These are phyloP conservation scores for Diabrotica balteata DNA, from an alignment of 2,888 invertebrate genomes.

Conservation along the genomic window DNA sequence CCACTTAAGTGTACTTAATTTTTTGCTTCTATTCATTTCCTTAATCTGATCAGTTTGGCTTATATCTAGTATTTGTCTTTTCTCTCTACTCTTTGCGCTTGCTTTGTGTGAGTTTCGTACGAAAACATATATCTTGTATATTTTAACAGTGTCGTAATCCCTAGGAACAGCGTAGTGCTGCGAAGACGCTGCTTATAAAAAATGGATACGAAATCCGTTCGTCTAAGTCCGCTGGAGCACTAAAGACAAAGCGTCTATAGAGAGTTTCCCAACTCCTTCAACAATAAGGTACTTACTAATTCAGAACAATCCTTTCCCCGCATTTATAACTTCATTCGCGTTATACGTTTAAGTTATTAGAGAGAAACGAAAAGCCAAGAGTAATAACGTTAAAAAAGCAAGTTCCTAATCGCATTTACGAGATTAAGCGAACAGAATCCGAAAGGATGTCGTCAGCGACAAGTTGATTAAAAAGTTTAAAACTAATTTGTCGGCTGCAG, in stretches of 20 bases:
- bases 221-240: conserved; percentile 3
- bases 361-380: conserved; percentile 24
- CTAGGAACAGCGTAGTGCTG: too few species aligned
- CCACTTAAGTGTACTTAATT: too few species aligned
- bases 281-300: conserved; percentile 15
- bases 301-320: conserved; percentile 11
- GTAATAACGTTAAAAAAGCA: conserved; percentile 41
- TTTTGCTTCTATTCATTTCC: too few species aligned
- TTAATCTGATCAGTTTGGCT: too few species aligned
- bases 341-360: conserved; percentile 16
- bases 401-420: conserved; percentile 51
- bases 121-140: too few species aligned
- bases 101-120: too few species aligned
- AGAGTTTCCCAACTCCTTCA: conserved; percentile 12
- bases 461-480: conserved; percentile 59
- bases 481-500: conserved; percentile 57
- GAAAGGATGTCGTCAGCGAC: conserved; percentile 50
- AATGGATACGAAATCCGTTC: conserved; percentile 6
- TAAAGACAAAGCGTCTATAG: conserved; percentile 10
- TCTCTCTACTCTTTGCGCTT: too few species aligned
- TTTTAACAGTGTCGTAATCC: too few species aligned
- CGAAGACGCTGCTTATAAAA: conserved; percentile 7
- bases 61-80: too few species aligned
- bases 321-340: conserved; percentile 12
- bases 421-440: conserved; percentile 47